Percentiles rank a stretch among this genome's conserved stretches.
Evolutionary conservation across 2,888 invertebrate genomes (phyloP).

Genomic region (Drosophila mimetica): DNA sequence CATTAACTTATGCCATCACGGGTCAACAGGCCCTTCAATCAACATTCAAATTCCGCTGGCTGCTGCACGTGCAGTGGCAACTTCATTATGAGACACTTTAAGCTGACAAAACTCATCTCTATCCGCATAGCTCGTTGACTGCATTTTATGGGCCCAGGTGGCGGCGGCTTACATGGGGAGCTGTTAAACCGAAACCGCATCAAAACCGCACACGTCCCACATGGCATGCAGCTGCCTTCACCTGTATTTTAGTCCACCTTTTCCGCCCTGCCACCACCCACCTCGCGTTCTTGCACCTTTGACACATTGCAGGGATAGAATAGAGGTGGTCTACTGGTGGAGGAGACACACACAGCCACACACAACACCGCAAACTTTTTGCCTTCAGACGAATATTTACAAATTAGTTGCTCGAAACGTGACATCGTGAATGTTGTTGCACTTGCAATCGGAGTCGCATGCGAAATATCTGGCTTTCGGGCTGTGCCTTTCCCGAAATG

Average conservation of each 20-base stretch:
- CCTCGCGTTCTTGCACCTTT: slow-evolving; percentile 52
- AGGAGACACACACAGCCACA: background rate
- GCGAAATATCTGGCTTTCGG: slow-evolving; percentile 35
- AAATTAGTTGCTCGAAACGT: slow-evolving; percentile 78
- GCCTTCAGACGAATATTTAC: slow-evolving; percentile 69
- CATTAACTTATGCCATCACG: background rate
- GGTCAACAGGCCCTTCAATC: slow-evolving; percentile 48
- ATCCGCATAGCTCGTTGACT: slow-evolving; percentile 39
- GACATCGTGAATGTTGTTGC: slow-evolving; percentile 61
- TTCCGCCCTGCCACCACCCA: slow-evolving; percentile 1
- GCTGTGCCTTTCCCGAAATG: slow-evolving; percentile 27
- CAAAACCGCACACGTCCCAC: slow-evolving; percentile 74
- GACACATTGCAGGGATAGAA: slow-evolving; percentile 59
- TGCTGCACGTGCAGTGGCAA: slow-evolving; percentile 35
- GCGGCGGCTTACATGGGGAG: slow-evolving; percentile 41
- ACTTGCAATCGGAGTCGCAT: slow-evolving; percentile 30
- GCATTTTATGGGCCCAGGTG: slow-evolving; percentile 50
- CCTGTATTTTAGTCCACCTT: background rate
- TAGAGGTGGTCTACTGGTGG: slow-evolving; percentile 5
- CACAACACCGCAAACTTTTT: slow-evolving; percentile 44
- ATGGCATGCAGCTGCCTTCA: slow-evolving; percentile 59
- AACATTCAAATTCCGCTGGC: slow-evolving; percentile 50
- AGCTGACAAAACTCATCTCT: slow-evolving; percentile 67
- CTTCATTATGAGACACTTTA: slow-evolving; percentile 66
- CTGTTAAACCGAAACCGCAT: slow-evolving; percentile 70